Percentiles rank a stretch among this genome's conserved stretches.
Evolutionary conservation across 2,797 vertebrate species (phyloP).

Genomic region (Botia almorhae): DNA sequence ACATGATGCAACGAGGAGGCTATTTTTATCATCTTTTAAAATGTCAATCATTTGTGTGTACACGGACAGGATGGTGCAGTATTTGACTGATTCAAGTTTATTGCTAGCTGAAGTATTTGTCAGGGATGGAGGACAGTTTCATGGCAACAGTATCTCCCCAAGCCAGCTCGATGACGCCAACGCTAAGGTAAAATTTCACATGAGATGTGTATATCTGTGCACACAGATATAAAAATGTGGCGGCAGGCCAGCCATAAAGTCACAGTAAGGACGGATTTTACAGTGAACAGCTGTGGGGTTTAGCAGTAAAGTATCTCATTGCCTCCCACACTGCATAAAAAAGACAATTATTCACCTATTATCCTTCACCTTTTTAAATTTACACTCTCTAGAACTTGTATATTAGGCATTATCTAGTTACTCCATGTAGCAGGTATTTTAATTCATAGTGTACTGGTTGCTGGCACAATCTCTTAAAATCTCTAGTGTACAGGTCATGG

Average conservation of each 20-base stretch:
- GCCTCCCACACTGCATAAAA: slow-evolving; percentile 34
- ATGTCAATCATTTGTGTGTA: not conserved
- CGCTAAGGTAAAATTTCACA: slow-evolving; percentile 10
- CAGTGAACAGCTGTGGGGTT: slow-evolving; percentile 27
- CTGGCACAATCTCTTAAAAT: not conserved
- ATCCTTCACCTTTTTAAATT: slow-evolving; percentile 25
- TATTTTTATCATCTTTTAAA: not conserved
- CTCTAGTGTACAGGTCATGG: no score
- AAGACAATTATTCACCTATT: slow-evolving; percentile 29
- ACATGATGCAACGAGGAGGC: not conserved
- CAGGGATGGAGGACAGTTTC: slow-evolving; percentile 14
- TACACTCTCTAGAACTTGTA: not conserved
- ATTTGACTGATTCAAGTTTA: slow-evolving; percentile 23
- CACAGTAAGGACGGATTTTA: slow-evolving; percentile 38
- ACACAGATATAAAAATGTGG: slow-evolving; percentile 19
- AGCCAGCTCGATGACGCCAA: slow-evolving; percentile 12
- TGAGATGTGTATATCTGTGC: slow-evolving; percentile 9
- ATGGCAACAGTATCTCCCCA: not conserved
- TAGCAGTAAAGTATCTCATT: slow-evolving; percentile 34
- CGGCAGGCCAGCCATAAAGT: slow-evolving; percentile 14
- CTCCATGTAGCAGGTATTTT: not conserved
- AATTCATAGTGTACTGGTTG: not conserved
- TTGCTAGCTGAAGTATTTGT: not conserved
- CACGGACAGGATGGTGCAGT: not conserved
- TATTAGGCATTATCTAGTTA: not conserved